A percentile compares a stretch with the other conserved stretches of the same genome.
These are phyloP conservation scores for Macrostomum lignano DNA, from an alignment of 1,140 invertebrate genomes.

Conservation along the genomic window DNA sequence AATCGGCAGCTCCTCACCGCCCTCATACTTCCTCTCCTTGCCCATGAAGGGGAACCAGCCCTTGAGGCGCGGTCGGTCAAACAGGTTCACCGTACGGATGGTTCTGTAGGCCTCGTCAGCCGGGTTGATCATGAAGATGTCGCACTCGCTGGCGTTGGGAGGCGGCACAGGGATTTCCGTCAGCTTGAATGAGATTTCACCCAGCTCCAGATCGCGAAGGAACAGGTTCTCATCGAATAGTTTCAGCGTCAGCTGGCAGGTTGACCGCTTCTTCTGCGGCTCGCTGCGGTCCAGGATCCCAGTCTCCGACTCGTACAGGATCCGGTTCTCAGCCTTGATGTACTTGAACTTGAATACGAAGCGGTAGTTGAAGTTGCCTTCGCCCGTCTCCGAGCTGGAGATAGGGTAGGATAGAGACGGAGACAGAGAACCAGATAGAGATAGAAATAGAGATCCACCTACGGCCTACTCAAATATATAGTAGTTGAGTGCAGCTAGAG, in stretches of 20 bases:
- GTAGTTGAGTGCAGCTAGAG: not conserved
- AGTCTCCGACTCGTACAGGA: constrained; percentile 29
- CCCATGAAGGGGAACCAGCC: too few relatives aligned
- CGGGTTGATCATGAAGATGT: too few relatives aligned
- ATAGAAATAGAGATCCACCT: too few relatives aligned
- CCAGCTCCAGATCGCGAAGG: constrained; percentile 29
- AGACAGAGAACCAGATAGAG: too few relatives aligned
- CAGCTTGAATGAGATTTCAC: constrained; percentile 28
- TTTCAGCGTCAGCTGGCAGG: constrained; percentile 26
- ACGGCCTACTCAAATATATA: not conserved
- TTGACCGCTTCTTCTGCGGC: constrained; percentile 21
- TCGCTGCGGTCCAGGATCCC: constrained; percentile 36
- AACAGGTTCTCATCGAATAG: constrained; percentile 32
- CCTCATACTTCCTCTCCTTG: too few relatives aligned
- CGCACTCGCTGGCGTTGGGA: too few relatives aligned
- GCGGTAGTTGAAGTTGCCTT: constrained; percentile 32
- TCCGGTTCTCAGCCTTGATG: constrained; percentile 26
- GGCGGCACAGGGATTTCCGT: constrained; percentile 17
- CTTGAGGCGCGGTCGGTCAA: too few relatives aligned
- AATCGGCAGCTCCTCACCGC: too few relatives aligned
- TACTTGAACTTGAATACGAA: constrained; percentile 30
- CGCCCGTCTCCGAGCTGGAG: constrained; percentile 49
- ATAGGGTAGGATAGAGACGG: constrained; percentile 6
- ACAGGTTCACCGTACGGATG: too few relatives aligned
- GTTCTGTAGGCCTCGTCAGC: too few relatives aligned